Base-by-base conservation (phyloP, 2,888 invertebrate genomes). In the Rhopalosiphum nymphaeae region DNA sequence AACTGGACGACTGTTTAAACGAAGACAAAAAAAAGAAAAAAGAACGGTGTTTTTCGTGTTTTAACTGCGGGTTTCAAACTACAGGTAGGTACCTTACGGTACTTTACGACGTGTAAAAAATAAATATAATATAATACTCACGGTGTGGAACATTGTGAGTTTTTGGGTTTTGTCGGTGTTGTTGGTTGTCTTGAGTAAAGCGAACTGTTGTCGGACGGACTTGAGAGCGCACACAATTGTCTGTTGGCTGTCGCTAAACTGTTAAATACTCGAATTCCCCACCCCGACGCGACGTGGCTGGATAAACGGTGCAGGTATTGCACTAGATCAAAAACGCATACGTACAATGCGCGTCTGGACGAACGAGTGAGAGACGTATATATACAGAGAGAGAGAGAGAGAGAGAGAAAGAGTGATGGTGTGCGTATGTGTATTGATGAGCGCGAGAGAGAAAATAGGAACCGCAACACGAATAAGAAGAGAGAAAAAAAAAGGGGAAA, bases 221-320 rank as follows among this genome's bases (percentile, higher is more conserved):
- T 91, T n/a, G 94, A 94, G 86, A 91, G 78, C 86, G 67, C 94
- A 94, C 85, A 94, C 90, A 91, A 94, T 94, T 94, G 94, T 94
- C 86, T 53, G 57, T 7, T 42, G 49, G 91, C 25, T 86, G 90
- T 86, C 61, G 91, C 5, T n/a, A 25, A 42, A 91, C 94, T 11
- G 67, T 42, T 94, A 94, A 91, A 94, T 94, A 94, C 91, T 91
- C 90, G 61, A 67, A 78, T 91, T 86, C 94, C 94, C 94, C 94
- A 86, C 94, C 90, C 57, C 44, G 78, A 44, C 10, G 26, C 49
- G 36, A 78, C 25, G 44, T 21, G 67, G 49, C 49, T 67, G 90
- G 46, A 61, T 46, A 26, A 61, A 57, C 57, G 44, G 56, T 16
- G 25, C 61, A 78, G 42, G 46, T 92, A 92, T 88, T 46, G 89